A percentile compares a stretch with the other conserved stretches of the same genome.
These are phyloP conservation scores for Cryptotermes secundus DNA, from an alignment of 1,140 invertebrate species.

Conservation along the genomic window DNA sequence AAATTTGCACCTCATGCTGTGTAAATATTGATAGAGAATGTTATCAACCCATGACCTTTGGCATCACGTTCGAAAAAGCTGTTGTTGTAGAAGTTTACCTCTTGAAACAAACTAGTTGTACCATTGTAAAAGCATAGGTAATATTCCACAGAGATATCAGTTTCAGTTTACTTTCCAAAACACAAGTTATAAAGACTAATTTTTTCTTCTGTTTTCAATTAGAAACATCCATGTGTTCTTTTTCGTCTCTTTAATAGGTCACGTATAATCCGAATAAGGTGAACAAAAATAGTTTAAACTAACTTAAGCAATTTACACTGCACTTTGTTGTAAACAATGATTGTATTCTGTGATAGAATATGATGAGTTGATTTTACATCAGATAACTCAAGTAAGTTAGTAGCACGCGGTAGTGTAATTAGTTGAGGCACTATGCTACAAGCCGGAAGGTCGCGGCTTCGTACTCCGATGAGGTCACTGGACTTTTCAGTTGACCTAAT, in stretches of 20 bases:
- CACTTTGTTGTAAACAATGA: neutral
- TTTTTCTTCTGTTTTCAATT: neutral
- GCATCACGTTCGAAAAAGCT: neutral
- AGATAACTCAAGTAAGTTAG: neutral
- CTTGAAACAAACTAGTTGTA: too few species aligned
- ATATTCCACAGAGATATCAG: too few species aligned
- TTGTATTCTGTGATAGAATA: too few species aligned
- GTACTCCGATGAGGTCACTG: too few species aligned
- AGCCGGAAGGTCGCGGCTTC: too few species aligned
- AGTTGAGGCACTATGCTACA: too few species aligned
- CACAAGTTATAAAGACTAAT: too few species aligned
- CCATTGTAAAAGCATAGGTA: too few species aligned
- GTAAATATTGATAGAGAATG: neutral
- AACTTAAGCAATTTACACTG: neutral
- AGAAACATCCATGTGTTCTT: neutral
- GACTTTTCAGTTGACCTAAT: too few species aligned
- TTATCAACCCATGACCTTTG: neutral
- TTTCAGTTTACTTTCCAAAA: too few species aligned
- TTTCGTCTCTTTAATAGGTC: neutral
- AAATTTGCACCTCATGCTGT: neutral
- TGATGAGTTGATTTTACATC: too few species aligned
- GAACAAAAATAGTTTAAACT: neutral
- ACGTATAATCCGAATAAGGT: neutral
- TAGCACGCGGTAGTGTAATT: too few species aligned
- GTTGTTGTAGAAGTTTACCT: neutral